Evolutionary conservation across 2,797 vertebrate genomes (phyloP).

Genomic region (Miichthys miiuy): DNA sequence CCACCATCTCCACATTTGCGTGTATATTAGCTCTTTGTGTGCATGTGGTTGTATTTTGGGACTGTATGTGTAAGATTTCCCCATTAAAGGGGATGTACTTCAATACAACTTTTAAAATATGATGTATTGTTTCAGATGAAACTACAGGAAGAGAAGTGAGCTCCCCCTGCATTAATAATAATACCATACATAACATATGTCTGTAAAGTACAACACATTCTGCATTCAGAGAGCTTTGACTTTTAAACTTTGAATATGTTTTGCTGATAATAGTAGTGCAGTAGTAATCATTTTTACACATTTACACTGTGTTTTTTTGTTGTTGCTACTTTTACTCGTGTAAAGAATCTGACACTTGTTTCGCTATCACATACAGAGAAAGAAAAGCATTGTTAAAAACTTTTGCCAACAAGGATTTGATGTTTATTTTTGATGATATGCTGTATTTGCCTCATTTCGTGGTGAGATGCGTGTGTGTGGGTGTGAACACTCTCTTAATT

Average conservation of each 20-base stretch:
- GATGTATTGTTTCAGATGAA: neutral
- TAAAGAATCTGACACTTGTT: neutral
- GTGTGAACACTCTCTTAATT: too few species aligned
- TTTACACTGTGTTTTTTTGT: neutral
- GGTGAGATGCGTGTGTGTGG: too few species aligned
- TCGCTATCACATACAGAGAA: neutral
- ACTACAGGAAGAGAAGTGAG: neutral
- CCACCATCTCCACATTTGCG: too few species aligned
- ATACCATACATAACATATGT: too few species aligned
- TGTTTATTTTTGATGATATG: neutral
- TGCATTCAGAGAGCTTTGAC: neutral
- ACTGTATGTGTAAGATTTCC: too few species aligned
- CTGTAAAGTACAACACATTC: too few species aligned
- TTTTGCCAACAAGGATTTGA: neutral
- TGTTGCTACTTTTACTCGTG: neutral
- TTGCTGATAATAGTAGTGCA: neutral
- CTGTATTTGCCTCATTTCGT: neutral
- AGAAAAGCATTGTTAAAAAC: neutral
- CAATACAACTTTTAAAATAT: neutral
- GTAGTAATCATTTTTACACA: neutral
- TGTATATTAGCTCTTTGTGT: too few species aligned
- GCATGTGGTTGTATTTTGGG: too few species aligned
- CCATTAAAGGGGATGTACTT: too few species aligned
- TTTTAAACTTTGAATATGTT: neutral
- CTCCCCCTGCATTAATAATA: too few species aligned